These are phyloP conservation scores for Brachionus paranguensis DNA, from an alignment of 1,140 invertebrate species.

Conservation along the genomic window DNA sequence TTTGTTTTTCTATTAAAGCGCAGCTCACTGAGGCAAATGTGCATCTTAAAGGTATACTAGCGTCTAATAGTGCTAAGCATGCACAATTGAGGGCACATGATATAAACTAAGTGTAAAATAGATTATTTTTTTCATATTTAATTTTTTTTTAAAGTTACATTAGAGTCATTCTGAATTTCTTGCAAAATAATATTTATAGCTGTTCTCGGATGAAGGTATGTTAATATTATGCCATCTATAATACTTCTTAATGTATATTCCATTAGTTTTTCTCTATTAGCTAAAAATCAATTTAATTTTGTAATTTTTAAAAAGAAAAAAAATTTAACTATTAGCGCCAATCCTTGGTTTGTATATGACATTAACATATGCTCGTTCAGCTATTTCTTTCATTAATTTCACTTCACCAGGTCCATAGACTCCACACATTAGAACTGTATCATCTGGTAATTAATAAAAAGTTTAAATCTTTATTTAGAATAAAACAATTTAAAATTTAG, in stretches of 20 bases:
- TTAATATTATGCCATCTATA: conserved; percentile 67
- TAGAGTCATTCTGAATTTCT: conserved; percentile 76
- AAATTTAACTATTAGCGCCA: conserved; percentile 63
- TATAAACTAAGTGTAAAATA: conserved; percentile 60
- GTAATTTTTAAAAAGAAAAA: conserved; percentile 6
- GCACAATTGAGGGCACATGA: conserved; percentile 73
- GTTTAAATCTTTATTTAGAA: background rate
- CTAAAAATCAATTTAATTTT: conserved; percentile 49
- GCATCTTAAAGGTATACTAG: conserved; percentile 71
- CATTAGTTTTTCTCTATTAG: conserved; percentile 65
- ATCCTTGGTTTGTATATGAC: conserved; percentile 69
- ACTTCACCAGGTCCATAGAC: conserved; percentile 78
- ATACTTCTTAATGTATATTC: conserved; percentile 70
- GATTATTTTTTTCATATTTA: background rate
- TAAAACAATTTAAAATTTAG: no score
- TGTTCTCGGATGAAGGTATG: conserved; percentile 68
- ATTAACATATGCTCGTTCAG: conserved; percentile 72
- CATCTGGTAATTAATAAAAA: background rate
- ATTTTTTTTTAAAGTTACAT: conserved; percentile 58
- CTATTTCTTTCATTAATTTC: conserved; percentile 67
- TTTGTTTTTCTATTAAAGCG: background rate
- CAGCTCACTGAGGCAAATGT: conserved; percentile 66
- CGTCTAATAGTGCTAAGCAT: conserved; percentile 72
- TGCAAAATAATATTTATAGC: conserved; percentile 72
- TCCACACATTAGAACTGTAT: conserved; percentile 49